Conservation (phyloP, 2,888 invertebrate species). For the Buathra laborator region DNA sequence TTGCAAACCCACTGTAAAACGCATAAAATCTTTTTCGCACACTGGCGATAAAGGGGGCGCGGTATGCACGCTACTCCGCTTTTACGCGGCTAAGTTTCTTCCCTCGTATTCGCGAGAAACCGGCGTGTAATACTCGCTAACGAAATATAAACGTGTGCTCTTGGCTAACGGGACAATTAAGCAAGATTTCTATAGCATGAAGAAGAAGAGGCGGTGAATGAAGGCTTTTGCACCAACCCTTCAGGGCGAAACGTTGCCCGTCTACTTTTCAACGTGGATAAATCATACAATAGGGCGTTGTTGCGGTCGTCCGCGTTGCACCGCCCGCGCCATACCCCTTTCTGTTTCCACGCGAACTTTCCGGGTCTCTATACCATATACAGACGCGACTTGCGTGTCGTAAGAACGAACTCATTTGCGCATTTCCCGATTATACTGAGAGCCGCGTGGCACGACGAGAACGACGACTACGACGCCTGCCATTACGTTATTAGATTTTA, state of each 20-base stretch:
- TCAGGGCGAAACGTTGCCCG: neutral
- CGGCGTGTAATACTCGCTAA: neutral
- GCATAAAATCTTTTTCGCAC: neutral
- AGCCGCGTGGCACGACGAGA: slow-evolving; percentile 10
- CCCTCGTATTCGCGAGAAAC: neutral
- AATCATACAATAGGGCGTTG: neutral
- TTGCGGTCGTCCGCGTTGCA: neutral
- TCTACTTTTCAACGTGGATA: neutral
- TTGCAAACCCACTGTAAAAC: too few relatives aligned
- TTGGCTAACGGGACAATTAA: slow-evolving; percentile 43
- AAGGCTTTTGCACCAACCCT: neutral
- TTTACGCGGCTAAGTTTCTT: neutral
- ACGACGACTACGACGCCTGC: slow-evolving; percentile 28
- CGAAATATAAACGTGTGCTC: slow-evolving; percentile 32
- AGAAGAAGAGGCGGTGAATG: neutral
- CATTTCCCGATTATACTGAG: slow-evolving; percentile 15
- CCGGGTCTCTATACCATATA: neutral
- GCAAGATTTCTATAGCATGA: neutral
- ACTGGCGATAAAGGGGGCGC: neutral
- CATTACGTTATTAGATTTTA: slow-evolving; percentile 75
- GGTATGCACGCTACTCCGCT: neutral
- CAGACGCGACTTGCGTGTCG: slow-evolving; percentile 3
- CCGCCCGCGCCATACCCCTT: neutral
- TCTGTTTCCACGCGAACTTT: neutral
- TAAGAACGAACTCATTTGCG: slow-evolving; percentile 20